phyloP scores from a whole-genome alignment of 2,888 invertebrate species.

The Acleris sparsana region DNA sequence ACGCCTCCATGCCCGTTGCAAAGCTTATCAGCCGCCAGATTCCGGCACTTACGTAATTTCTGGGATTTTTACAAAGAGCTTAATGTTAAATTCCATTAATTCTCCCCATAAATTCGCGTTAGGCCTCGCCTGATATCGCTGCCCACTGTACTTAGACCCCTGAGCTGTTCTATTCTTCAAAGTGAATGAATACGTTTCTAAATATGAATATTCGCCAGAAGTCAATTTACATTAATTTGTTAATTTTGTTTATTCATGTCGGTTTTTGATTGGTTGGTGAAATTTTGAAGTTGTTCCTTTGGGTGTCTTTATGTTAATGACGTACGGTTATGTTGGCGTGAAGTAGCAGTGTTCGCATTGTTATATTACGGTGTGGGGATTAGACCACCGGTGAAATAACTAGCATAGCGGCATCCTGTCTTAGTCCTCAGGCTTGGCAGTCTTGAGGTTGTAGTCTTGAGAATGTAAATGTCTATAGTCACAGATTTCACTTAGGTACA shows the following conservation, averaged over 20 bases:
- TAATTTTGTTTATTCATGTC: constrained; percentile 25
- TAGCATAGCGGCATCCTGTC: no score
- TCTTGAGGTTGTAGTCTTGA: no score
- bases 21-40: constrained; percentile 24
- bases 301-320: neutral
- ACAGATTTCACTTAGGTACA: no score
- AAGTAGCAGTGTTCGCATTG: no score
- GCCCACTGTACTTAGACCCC: constrained; percentile 38
- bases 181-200: constrained; percentile 31
- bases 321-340: neutral
- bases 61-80: constrained; percentile 55
- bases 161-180: constrained; percentile 38
- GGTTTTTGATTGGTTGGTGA: neutral
- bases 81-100: constrained; percentile 65
- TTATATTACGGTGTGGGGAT: no score
- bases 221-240: constrained; percentile 15
- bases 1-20: neutral
- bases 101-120: constrained; percentile 62
- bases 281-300: neutral
- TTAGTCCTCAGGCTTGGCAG: no score
- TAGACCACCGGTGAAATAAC: no score
- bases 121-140: constrained; percentile 43
- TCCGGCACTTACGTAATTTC: constrained; percentile 29
- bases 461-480: no score
- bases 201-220: constrained; percentile 19